phyloP scores from a whole-genome alignment of 2,113 vertebrate genomes.

The Mionectes macconnelli region DNA sequence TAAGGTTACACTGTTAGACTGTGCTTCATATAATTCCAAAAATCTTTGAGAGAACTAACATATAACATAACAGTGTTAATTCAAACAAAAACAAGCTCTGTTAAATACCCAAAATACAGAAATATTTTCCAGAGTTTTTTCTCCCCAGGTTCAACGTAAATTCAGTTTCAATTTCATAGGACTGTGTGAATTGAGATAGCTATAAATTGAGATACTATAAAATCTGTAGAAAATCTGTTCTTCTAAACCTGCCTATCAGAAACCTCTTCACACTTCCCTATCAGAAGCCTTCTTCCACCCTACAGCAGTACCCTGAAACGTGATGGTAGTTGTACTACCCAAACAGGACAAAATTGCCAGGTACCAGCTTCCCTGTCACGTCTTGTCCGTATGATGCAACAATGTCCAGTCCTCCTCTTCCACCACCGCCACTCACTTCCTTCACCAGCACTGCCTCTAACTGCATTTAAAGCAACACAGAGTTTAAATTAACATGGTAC shows the following conservation, averaged over 20 bases:
- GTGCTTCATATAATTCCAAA: background rate
- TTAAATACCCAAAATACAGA: background rate
- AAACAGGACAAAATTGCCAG: background rate
- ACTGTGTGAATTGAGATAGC: background rate
- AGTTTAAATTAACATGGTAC: background rate
- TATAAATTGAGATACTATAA: background rate
- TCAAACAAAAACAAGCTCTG: background rate
- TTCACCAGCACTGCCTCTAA: background rate
- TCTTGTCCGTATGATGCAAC: background rate
- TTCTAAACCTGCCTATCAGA: background rate
- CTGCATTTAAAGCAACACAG: background rate
- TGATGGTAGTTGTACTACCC: background rate
- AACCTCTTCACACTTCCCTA: background rate
- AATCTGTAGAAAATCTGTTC: background rate
- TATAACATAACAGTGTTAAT: background rate
- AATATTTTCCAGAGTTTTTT: background rate
- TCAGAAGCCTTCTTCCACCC: background rate
- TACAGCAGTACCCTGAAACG: background rate
- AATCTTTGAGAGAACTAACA: background rate
- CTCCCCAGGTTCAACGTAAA: background rate
- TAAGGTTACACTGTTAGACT: background rate
- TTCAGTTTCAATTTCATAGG: background rate
- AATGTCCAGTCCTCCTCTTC: background rate
- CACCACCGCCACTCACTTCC: accelerated
- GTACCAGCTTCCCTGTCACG: background rate